Evolutionary conservation across 2,113 vertebrate species (phyloP).

Genomic region (Columba livia): DNA sequence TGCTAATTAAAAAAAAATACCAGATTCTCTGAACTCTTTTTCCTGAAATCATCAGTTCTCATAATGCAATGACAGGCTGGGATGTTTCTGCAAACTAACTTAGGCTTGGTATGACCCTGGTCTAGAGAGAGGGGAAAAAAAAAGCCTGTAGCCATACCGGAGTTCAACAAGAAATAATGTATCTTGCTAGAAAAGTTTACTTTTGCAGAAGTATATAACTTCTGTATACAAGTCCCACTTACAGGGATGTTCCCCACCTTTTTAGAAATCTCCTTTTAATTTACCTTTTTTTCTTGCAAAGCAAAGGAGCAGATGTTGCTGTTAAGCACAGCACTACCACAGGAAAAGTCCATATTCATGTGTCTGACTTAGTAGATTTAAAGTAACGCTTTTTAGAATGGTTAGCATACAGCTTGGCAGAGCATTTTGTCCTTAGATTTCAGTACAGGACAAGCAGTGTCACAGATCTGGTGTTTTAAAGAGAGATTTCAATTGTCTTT

Average conservation of each 20-base stretch:
- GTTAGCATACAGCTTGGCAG: background rate
- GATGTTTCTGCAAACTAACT: background rate
- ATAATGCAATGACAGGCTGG: background rate
- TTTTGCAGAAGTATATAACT: background rate
- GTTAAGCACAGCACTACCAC: background rate
- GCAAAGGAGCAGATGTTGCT: background rate
- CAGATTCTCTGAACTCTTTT: background rate
- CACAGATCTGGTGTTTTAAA: background rate
- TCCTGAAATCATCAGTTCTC: background rate
- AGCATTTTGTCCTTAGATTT: background rate
- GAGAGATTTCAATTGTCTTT: background rate
- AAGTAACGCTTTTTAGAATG: background rate
- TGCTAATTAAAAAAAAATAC: background rate
- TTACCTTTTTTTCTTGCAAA: background rate
- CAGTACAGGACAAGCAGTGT: background rate
- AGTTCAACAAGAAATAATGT: background rate
- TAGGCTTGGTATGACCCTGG: background rate
- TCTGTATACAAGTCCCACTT: background rate
- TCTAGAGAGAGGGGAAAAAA: background rate
- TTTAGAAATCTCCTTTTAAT: background rate
- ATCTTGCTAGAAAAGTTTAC: background rate
- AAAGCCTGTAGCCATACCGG: background rate
- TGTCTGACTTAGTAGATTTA: background rate
- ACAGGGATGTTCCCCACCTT: background rate
- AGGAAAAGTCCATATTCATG: background rate